Evolutionary conservation across 1,140 invertebrate genomes (phyloP), one percentile per base, ranked within the genome.

Genomic region (Leptopilina clavipes): DNA sequence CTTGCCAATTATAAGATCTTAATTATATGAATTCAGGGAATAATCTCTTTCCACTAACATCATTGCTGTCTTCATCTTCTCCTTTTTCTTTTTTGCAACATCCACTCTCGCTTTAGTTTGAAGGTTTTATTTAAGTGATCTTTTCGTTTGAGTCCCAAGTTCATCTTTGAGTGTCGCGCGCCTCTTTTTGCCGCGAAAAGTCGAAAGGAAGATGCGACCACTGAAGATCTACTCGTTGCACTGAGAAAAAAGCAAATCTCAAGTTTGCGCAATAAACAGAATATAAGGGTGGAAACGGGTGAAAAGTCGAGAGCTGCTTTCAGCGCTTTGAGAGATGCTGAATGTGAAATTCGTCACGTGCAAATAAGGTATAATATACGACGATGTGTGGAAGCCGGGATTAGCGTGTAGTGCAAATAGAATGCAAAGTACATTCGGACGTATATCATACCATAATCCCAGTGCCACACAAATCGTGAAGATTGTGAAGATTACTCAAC

Each of bases 361-460:
- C 79, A 80, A 83, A 81, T 81, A 82, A 81, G 79, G 78, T 78
- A 80, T 79, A 83, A 83, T 81, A 81, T 76, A 81, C 79, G 77
- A 81, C 76, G 71, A 79, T 78, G 79, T 78, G 80, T 78, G 80
- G 80, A 79, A 82, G 78, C 74, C 43, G 44, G 77, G 82, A 85
- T 85, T 85, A 83, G 78, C 74, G 72, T 74, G 80, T 82, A 77
- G 79, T 79, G 73, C 71, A 84, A 84, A 85, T 83, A 80, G 81
- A 80, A 85, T 85, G 84, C 81, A 83, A 84, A 85, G 82, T 84
- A 80, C 81, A 82, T 82, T 80, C 74, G 74, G 73, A 80, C 80
- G 71, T 80, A 83, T 83, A 81, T 84, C 82, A 80, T 81, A 76
- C 81, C 80, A 77, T 81, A 83, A 83, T 83, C 82, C 81, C 65